Evolutionary conservation across 1,140 invertebrate species (phyloP).

Genomic region (Ceratitis capitata): DNA sequence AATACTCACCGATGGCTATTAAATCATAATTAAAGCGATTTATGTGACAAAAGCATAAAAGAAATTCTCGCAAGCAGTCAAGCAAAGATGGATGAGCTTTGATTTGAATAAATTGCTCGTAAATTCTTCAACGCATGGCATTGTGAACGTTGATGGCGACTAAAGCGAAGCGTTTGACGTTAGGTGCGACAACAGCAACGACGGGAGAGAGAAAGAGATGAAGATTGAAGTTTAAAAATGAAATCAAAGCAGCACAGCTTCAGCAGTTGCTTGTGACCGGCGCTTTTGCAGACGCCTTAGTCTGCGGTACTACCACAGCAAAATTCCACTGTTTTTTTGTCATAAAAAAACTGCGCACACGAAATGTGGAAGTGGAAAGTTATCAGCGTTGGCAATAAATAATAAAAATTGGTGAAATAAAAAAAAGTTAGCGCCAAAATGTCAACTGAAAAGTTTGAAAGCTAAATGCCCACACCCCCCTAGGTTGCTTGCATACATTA

Average conservation of each 20-base stretch:
- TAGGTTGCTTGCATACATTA: not conserved
- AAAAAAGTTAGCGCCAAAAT: not conserved
- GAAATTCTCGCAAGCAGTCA: not conserved
- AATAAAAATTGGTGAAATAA: conserved; percentile 10
- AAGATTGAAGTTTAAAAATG: not conserved
- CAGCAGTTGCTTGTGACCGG: not conserved
- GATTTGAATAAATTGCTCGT: conserved; percentile 38
- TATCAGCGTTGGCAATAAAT: conserved; percentile 25
- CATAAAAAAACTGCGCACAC: not conserved
- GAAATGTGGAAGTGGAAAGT: conserved; percentile 7
- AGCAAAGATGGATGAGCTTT: not conserved
- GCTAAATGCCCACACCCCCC: not conserved
- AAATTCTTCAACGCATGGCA: conserved; percentile 25
- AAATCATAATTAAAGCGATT: conserved; percentile 33
- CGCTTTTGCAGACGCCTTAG: not conserved
- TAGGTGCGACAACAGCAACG: not conserved
- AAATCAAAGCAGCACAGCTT: not conserved
- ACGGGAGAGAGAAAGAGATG: not conserved
- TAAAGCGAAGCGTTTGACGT: not conserved
- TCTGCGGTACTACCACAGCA: not conserved
- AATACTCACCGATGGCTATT: not conserved
- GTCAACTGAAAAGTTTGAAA: not conserved
- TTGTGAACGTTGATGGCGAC: not conserved
- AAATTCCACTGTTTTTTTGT: not conserved
- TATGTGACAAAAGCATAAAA: conserved; percentile 27